phyloP scores from a whole-genome alignment of 2,113 vertebrate species.

The Alethe castanea region DNA sequence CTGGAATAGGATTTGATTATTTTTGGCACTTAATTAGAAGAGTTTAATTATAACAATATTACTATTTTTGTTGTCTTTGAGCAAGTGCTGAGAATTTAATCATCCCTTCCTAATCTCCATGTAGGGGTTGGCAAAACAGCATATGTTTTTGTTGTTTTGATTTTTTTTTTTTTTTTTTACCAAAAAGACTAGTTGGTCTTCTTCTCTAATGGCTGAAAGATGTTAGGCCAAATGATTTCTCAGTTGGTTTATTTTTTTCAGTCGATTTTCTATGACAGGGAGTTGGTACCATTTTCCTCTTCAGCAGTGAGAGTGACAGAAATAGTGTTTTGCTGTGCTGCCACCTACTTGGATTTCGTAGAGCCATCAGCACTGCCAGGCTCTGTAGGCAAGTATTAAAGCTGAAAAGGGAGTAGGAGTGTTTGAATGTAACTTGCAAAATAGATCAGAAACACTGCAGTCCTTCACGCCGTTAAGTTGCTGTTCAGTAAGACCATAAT shows the following conservation, averaged over 20 bases:
- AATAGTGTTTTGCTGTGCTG: constrained; percentile 61
- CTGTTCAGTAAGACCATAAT: background rate
- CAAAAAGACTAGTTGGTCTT: background rate
- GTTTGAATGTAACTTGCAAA: constrained; percentile 22
- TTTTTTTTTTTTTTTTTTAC: background rate
- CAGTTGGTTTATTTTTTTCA: background rate
- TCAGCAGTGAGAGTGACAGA: constrained; percentile 22
- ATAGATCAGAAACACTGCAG: background rate
- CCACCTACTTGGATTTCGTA: constrained; percentile 53
- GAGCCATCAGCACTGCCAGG: constrained; percentile 41
- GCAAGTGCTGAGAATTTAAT: background rate
- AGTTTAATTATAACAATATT: background rate
- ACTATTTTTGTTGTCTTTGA: background rate
- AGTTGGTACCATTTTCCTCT: constrained; percentile 38
- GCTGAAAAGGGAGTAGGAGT: constrained; percentile 44
- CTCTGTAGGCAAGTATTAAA: constrained; percentile 48
- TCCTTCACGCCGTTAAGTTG: background rate
- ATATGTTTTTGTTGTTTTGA: background rate
- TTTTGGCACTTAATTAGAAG: background rate
- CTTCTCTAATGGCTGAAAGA: background rate
- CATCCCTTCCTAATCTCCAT: background rate
- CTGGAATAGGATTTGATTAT: background rate
- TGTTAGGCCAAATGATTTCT: background rate
- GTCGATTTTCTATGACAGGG: background rate
- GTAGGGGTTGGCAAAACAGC: background rate